Evolutionary conservation across 2,797 vertebrate genomes (phyloP).

Genomic region (Sphenodon punctatus): DNA sequence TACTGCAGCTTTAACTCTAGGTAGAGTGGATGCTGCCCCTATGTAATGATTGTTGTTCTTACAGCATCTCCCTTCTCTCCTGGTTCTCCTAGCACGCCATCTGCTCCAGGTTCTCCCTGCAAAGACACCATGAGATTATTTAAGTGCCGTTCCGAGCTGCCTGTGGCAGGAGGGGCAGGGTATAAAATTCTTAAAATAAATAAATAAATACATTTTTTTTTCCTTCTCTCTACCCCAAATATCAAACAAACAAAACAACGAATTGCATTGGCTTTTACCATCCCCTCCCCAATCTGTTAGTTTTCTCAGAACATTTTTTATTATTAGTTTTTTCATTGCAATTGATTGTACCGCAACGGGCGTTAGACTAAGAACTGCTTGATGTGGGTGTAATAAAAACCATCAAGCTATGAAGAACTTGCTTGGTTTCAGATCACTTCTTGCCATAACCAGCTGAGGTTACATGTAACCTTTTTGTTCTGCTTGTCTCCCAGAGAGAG

Average conservation of each 20-base stretch:
- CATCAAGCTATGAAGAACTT: neutral
- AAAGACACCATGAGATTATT: neutral
- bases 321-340: neutral
- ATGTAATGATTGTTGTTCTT: neutral
- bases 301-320: neutral
- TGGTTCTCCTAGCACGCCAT: constrained; percentile 65
- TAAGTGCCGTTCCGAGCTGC: no score
- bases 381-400: neutral
- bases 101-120: constrained; percentile 77
- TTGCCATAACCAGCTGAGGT: neutral
- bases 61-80: constrained; percentile 60
- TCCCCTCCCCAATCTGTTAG: neutral
- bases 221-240: no score
- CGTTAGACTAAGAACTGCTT: neutral
- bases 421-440: neutral
- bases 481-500: neutral
- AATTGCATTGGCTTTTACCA: no score
- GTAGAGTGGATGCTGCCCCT: neutral
- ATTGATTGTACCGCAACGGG: neutral
- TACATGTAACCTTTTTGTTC: neutral
- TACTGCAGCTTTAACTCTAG: neutral
- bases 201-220: no score
- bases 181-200: no score
- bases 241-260: no score
- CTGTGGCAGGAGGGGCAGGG: no score